Percentiles rank a stretch among this genome's conserved stretches.
phyloP scores from a whole-genome alignment of 2,797 vertebrate genomes.

The Sitta carolinensis region DNA sequence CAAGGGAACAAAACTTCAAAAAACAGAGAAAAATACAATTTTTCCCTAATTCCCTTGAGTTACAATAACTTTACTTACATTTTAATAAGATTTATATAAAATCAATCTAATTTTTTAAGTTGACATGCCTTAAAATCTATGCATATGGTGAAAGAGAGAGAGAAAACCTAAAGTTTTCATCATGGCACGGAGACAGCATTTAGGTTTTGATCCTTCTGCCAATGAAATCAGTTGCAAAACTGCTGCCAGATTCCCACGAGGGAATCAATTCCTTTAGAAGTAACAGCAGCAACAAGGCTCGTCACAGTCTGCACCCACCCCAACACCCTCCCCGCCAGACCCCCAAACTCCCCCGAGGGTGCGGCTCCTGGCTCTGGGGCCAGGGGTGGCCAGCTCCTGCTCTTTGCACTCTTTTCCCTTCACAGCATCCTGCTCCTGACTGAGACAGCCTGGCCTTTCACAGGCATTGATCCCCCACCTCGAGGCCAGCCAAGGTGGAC shows the following conservation, averaged over 20 bases:
- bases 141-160: constrained; percentile 29
- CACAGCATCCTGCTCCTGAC: not conserved
- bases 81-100: constrained; percentile 57
- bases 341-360: not conserved
- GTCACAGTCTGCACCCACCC: not conserved
- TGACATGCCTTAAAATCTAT: constrained; percentile 47
- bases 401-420: not conserved
- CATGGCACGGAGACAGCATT: constrained; percentile 36
- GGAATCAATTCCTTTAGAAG: constrained; percentile 9
- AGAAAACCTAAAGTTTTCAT: constrained; percentile 40
- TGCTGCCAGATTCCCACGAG: constrained; percentile 18
- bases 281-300: constrained; percentile 24
- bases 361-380: not conserved
- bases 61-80: constrained; percentile 28
- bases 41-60: not conserved
- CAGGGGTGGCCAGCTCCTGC: not conserved
- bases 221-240: constrained; percentile 54
- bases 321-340: not conserved
- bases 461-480: constrained; percentile 44
- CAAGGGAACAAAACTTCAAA: not conserved
- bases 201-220: constrained; percentile 61
- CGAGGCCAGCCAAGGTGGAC: constrained; percentile 40
- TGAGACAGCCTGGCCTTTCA: constrained; percentile 63
- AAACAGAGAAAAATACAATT: not conserved
- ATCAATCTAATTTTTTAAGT: constrained; percentile 44